Percentiles rank a stretch among this genome's conserved stretches.
Evolutionary conservation across 2,888 invertebrate genomes (phyloP).

Genomic region (Ophioninae sp.): DNA sequence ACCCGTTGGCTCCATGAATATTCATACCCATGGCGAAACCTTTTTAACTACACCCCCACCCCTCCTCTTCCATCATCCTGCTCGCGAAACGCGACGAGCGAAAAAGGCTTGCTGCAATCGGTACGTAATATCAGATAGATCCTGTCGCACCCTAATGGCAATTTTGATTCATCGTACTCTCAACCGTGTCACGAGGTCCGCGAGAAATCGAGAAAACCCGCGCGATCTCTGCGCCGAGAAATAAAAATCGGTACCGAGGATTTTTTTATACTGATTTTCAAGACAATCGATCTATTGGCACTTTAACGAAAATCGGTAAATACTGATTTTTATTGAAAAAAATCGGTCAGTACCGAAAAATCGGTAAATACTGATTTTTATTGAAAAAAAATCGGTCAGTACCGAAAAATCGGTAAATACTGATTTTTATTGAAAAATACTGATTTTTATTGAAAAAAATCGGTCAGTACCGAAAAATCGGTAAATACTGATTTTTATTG

Average conservation of each 20-base stretch:
- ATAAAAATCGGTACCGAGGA: background rate
- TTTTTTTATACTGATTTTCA: no score
- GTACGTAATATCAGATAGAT: background rate
- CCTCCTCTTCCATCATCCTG: background rate
- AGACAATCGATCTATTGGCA: no score
- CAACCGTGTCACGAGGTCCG: background rate
- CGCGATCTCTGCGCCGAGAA: background rate
- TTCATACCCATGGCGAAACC: conserved; percentile 30
- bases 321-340: no score
- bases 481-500: no score
- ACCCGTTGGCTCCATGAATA: conserved; percentile 2
- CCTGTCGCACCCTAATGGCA: background rate
- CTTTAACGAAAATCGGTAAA: no score
- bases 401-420: no score
- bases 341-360: no score
- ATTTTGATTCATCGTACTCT: conserved; percentile 4
- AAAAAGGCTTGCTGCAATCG: conserved; percentile 21
- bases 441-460: no score
- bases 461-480: no score
- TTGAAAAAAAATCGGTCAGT: no score
- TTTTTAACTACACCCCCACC: background rate
- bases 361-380: no score
- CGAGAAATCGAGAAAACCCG: background rate
- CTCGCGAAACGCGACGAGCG: background rate
- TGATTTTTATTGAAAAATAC: no score